phyloP scores from a whole-genome alignment of 2,113 vertebrate genomes.

The Toxotes jaculatrix region DNA sequence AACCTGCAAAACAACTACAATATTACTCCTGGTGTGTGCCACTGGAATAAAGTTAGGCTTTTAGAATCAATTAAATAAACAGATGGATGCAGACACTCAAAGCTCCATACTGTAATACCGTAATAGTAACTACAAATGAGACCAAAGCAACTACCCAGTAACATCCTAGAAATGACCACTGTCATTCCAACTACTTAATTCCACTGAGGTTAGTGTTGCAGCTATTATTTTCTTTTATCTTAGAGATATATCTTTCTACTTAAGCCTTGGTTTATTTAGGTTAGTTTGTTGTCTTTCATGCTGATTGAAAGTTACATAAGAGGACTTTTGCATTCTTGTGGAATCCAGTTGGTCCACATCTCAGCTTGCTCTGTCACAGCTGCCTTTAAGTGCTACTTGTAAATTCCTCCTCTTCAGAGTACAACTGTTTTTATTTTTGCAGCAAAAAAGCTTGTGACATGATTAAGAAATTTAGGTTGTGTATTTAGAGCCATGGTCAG shows the following conservation, averaged over 20 bases:
- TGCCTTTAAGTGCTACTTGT: not conserved
- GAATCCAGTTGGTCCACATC: conserved; percentile 9
- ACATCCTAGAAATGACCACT: not conserved
- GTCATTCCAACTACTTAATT: not conserved
- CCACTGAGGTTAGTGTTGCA: not conserved
- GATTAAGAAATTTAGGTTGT: not conserved
- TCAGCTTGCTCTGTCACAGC: not conserved
- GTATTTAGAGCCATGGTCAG: not conserved
- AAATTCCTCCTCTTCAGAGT: not conserved
- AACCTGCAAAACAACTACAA: not conserved
- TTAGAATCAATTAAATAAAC: not conserved
- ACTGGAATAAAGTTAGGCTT: not conserved
- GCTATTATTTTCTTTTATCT: not conserved
- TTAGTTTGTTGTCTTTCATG: not conserved
- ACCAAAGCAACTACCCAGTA: not conserved
- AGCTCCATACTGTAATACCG: not conserved
- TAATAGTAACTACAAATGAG: not conserved
- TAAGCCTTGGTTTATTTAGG: not conserved
- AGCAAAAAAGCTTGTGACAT: not conserved
- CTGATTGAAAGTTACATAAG: conserved; percentile 34
- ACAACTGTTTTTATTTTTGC: not conserved
- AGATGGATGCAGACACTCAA: not conserved
- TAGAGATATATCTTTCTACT: not conserved
- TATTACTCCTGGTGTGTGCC: not conserved
- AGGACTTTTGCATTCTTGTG: not conserved